phyloP scores from a whole-genome alignment of 1,140 invertebrate genomes.

The Phortica variegata region DNA sequence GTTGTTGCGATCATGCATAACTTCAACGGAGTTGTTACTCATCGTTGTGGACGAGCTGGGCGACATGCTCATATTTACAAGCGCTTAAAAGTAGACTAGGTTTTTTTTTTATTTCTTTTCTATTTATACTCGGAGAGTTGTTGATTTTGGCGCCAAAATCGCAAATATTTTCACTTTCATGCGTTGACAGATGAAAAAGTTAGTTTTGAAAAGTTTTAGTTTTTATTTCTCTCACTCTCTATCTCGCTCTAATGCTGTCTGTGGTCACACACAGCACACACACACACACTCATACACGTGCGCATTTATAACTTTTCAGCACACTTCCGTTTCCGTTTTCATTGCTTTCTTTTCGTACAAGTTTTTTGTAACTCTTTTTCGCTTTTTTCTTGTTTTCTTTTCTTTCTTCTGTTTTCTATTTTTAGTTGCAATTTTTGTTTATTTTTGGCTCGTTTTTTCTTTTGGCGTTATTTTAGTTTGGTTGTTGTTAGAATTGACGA shows the following conservation, averaged over 20 bases:
- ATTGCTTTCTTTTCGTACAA: no score
- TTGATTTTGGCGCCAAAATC: no score
- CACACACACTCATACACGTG: slow-evolving; percentile 3
- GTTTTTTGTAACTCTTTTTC: no score
- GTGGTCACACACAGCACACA: slow-evolving; percentile 27
- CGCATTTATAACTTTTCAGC: no score
- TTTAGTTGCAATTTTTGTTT: slow-evolving; percentile 4
- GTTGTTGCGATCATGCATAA: slow-evolving; percentile 7
- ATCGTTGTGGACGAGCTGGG: slow-evolving; percentile 22
- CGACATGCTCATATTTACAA: not conserved
- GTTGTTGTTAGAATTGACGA: not conserved
- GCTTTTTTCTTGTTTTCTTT: no score
- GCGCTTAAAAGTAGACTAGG: slow-evolving; percentile 35
- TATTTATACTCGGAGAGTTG: no score
- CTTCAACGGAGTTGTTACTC: slow-evolving; percentile 22
- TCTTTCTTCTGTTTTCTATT: no score
- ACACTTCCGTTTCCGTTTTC: no score
- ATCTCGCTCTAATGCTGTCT: slow-evolving; percentile 35
- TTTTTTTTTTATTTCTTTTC: slow-evolving; percentile 25
- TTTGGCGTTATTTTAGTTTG: slow-evolving; percentile 32
- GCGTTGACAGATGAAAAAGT: slow-evolving; percentile 6
- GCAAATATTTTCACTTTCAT: slow-evolving; percentile 38
- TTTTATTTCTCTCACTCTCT: slow-evolving; percentile 16
- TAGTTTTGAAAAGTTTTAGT: not conserved
- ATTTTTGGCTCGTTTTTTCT: slow-evolving; percentile 10